A percentile compares a stretch with the other conserved stretches of the same genome.
These are phyloP conservation scores for Lasioglossum lativentre DNA, from an alignment of 2,888 invertebrate genomes.

Conservation along the genomic window DNA sequence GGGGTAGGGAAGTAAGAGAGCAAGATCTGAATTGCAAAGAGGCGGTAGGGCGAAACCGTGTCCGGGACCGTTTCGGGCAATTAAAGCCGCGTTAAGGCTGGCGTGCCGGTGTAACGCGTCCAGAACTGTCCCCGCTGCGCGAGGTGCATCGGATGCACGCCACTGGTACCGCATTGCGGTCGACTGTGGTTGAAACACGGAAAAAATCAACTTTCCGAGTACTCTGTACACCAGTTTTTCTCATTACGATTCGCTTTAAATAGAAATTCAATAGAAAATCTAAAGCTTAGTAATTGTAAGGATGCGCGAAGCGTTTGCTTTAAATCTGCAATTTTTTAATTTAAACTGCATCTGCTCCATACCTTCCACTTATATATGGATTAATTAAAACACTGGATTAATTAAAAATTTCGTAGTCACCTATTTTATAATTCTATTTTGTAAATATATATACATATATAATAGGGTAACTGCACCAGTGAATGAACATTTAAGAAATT, in stretches of 20 bases:
- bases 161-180: conserved; percentile 44
- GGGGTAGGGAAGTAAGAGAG: conserved; percentile 5
- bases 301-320: background rate
- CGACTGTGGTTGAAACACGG: background rate
- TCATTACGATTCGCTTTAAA: background rate
- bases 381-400: too few species aligned
- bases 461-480: too few species aligned
- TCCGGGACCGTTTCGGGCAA: conserved; percentile 57
- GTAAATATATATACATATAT: too few species aligned
- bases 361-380: background rate
- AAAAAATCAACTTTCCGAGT: background rate
- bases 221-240: background rate
- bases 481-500: too few species aligned
- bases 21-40: conserved; percentile 67
- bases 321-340: background rate
- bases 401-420: too few species aligned
- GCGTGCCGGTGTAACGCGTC: background rate
- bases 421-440: too few species aligned
- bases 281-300: background rate
- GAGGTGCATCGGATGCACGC: conserved; percentile 2
- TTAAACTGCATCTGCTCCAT: background rate
- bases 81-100: conserved; percentile 53
- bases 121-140: background rate
- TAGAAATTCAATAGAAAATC: background rate
- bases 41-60: conserved; percentile 39